Evolutionary conservation across 2,113 vertebrate genomes (phyloP).

Genomic region (Carettochelys insculpta): DNA sequence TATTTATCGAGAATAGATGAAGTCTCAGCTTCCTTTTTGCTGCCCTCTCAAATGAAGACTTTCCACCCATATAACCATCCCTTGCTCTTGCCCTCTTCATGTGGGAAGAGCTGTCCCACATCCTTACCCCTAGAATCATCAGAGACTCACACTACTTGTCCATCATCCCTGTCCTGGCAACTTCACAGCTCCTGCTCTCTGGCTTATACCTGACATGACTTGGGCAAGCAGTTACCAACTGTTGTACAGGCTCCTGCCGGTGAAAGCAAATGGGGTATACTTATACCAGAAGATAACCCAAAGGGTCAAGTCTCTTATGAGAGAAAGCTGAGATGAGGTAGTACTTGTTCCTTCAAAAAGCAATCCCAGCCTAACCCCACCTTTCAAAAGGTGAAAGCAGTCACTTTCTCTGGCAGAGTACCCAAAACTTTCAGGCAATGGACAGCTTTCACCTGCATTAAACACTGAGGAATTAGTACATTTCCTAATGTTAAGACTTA

Average conservation of each 20-base stretch:
- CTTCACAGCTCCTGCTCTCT: neutral
- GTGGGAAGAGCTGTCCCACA: neutral
- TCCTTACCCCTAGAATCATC: neutral
- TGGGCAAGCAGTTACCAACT: neutral
- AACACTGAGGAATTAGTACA: neutral
- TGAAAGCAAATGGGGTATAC: neutral
- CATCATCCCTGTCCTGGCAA: neutral
- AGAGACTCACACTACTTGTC: neutral
- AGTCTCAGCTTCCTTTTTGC: neutral
- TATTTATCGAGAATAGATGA: too few species aligned
- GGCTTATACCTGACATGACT: neutral
- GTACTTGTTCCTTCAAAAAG: neutral
- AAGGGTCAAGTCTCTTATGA: neutral
- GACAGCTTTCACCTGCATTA: neutral
- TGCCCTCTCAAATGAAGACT: neutral
- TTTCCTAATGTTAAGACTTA: neutral
- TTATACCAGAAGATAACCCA: neutral
- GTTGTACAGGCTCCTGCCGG: neutral
- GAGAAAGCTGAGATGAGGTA: neutral
- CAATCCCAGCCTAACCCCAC: neutral
- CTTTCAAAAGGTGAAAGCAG: neutral
- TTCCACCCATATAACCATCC: neutral
- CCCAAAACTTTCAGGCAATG: neutral
- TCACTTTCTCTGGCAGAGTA: neutral
- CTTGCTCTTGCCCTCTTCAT: neutral